phyloP scores from a whole-genome alignment of 2,113 vertebrate species.

The Cavia aperea region DNA sequence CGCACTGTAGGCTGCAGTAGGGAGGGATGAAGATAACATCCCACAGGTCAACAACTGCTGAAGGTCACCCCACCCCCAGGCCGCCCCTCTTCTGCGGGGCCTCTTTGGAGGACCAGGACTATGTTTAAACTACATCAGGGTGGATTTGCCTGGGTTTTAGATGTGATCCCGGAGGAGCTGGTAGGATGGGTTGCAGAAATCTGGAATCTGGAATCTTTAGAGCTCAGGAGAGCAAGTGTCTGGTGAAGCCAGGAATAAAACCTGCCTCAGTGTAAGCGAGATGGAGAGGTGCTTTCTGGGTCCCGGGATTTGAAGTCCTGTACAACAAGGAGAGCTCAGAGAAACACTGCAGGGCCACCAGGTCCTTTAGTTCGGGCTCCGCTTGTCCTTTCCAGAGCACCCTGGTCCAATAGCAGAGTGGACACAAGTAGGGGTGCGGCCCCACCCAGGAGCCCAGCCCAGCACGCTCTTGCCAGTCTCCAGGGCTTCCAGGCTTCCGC shows the following conservation, averaged over 20 bases:
- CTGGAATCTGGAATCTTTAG: background rate
- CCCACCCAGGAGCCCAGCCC: background rate
- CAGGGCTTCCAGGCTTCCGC: too few relatives aligned
- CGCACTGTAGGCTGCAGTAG: too few relatives aligned
- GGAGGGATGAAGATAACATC: background rate
- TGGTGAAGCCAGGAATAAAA: background rate
- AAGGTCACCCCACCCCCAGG: accelerated
- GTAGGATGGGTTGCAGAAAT: background rate
- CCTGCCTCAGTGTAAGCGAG: background rate
- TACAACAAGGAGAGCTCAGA: accelerated
- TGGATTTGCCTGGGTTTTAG: background rate
- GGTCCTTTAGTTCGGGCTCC: background rate
- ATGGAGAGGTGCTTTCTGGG: background rate
- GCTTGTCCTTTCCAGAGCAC: accelerated
- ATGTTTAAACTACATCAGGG: background rate
- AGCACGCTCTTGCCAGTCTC: too few relatives aligned
- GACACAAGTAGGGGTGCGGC: background rate
- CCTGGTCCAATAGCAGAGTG: background rate
- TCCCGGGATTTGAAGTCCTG: background rate
- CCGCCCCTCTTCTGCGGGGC: accelerated
- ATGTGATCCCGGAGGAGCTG: background rate
- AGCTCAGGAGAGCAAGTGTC: background rate
- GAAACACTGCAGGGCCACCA: accelerated
- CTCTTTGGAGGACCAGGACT: background rate
- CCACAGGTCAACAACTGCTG: background rate